phyloP scores from a whole-genome alignment of 2,888 invertebrate species.

The Lobophora halterata region DNA sequence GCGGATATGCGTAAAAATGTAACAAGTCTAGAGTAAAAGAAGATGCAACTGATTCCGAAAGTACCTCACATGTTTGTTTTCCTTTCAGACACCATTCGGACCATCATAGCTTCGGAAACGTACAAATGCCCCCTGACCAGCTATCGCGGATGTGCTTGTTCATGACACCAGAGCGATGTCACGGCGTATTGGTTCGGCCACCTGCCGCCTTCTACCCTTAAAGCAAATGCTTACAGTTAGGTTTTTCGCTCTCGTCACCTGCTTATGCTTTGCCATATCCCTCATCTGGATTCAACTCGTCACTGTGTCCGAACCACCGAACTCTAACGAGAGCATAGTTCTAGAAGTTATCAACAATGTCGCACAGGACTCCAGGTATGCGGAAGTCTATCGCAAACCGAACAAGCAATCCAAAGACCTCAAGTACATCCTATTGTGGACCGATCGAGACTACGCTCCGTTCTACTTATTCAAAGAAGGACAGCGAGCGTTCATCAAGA shows the following conservation, averaged over 20 bases:
- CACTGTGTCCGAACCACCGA: slow-evolving; percentile 28
- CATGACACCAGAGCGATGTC: slow-evolving; percentile 31
- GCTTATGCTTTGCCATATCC: slow-evolving; percentile 44
- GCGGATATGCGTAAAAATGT: neutral
- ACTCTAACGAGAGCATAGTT: slow-evolving; percentile 38
- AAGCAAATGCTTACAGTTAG: slow-evolving; percentile 44
- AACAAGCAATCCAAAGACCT: slow-evolving; percentile 46
- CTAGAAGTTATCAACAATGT: slow-evolving; percentile 57
- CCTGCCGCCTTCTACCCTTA: slow-evolving; percentile 21
- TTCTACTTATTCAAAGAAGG: slow-evolving; percentile 52
- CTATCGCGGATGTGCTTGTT: slow-evolving; percentile 45
- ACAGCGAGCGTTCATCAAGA: slow-evolving; percentile 53
- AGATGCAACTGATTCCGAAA: neutral
- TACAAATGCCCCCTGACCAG: slow-evolving; percentile 26
- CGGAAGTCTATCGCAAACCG: slow-evolving; percentile 54
- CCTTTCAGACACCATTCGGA: slow-evolving; percentile 26
- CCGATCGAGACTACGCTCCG: slow-evolving; percentile 47
- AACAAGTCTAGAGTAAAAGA: neutral
- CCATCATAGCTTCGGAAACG: slow-evolving; percentile 1
- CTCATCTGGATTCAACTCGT: slow-evolving; percentile 49
- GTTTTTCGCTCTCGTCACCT: slow-evolving; percentile 47
- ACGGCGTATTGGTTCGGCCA: slow-evolving; percentile 14
- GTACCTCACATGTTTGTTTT: neutral
- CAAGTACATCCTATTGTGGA: slow-evolving; percentile 66
- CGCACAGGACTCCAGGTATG: slow-evolving; percentile 52